These are phyloP conservation scores for Picus viridis DNA, from an alignment of 2,797 vertebrate species.

Conservation along the genomic window DNA sequence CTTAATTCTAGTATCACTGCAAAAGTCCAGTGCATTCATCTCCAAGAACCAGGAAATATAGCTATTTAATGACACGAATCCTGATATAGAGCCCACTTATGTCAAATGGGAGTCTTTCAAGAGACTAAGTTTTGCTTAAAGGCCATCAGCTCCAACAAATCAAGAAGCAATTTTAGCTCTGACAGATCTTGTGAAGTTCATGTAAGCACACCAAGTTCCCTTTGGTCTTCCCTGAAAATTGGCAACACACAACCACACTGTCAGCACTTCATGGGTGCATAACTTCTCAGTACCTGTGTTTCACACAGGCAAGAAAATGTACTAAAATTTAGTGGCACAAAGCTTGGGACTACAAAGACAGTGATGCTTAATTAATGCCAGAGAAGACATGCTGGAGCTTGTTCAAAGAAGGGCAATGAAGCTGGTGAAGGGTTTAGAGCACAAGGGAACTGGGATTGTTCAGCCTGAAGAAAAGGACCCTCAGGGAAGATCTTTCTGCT, in stretches of 20 bases:
- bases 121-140: not conserved
- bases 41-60: constrained; percentile 2
- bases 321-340: not conserved
- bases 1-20: constrained; percentile 2
- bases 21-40: constrained; percentile 3
- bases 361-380: rapidly evolving
- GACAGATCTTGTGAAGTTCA: not conserved
- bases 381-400: too few relatives aligned
- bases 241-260: not conserved
- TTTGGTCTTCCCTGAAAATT: not conserved
- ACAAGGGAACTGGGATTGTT: too few relatives aligned
- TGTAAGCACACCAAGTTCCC: not conserved
- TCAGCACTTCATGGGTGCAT: not conserved
- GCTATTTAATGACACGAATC: not conserved
- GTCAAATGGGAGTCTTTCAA: not conserved
- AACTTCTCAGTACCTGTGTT: not conserved
- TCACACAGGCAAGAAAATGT: not conserved
- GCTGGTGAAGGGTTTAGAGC: too few relatives aligned
- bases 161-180: not conserved
- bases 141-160: not conserved
- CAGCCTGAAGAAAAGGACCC: too few relatives aligned
- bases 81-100: constrained; percentile 1
- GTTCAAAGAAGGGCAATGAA: too few relatives aligned
- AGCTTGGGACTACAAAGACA: not conserved
- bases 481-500: too few relatives aligned